Base-by-base conservation (phyloP, 2,797 vertebrate genomes). In the Lepilemur ruficaudatus region DNA sequence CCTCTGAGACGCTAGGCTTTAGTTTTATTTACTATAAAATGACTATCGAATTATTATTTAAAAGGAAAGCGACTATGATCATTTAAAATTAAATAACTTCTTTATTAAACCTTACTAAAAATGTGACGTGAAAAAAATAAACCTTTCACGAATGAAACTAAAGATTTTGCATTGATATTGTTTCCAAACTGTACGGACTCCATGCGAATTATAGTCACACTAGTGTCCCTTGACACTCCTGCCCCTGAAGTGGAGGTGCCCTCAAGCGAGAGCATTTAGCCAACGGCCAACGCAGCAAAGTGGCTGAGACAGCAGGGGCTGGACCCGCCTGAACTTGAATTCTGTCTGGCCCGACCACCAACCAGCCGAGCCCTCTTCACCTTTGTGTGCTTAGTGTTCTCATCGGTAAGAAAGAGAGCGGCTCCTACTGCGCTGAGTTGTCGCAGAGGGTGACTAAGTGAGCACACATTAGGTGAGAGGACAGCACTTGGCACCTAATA, bases 81-180 rank as follows among this genome's bases (percentile, higher is more conserved):
- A 50, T 22, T 89, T 80, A 76, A 25, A 75, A 69, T 73, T 61
- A 75, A 97, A n/a, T 23, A 83, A 46, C 11, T 35, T 83, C 63
- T 82, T 91, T 79, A 50, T 91, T 38, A 61, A 85, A 22, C 2
- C 17, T 85, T 83, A 83, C 14, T 61, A 52, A 72, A 94, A 87
- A 85, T 18, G 35, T 41, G 0, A 3, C 85, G 59, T 76, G 28
- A 25, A 85, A 70, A 57, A 59, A 12, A 28, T 32, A 25, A 20
- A 57, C 22, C 69, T 79, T 70, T 84, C 43, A 59, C 87, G 32
- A 52, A 79, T 61, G 23, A 84, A 85, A 85, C 15, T n/a, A 43
- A 84, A 89, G 41, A 23, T 32, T 50, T 41, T n/a, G 41, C 90
- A 59, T 50, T 48, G 46, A 80, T n/a, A 43, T 14, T 18, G 12